A percentile compares a stretch with the other conserved stretches of the same genome.
These are phyloP conservation scores for Nymphalis c-album DNA, from an alignment of 2,888 invertebrate species.

Conservation along the genomic window DNA sequence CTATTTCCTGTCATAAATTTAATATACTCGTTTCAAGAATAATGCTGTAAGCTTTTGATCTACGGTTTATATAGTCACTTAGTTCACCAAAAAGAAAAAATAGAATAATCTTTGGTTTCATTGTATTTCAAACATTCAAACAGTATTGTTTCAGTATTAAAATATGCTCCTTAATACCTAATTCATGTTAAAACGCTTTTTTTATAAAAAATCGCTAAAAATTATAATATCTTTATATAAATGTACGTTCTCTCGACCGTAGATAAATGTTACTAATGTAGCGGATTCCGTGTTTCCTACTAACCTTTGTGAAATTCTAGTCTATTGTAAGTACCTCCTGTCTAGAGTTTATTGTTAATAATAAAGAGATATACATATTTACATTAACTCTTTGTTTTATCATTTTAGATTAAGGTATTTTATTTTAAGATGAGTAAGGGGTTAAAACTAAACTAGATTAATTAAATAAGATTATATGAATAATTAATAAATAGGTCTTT, in stretches of 20 bases:
- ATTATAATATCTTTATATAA: neutral
- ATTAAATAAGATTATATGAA: too few relatives aligned
- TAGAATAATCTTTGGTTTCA: neutral
- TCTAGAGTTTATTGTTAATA: constrained; percentile 77
- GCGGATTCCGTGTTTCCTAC: constrained; percentile 42
- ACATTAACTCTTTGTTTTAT: constrained; percentile 37
- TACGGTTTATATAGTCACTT: neutral
- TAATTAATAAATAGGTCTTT: too few relatives aligned
- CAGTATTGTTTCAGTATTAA: constrained; percentile 15
- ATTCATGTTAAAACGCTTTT: constrained; percentile 1
- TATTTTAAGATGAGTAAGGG: too few relatives aligned
- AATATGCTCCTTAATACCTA: neutral
- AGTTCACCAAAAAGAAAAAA: neutral
- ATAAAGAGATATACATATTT: constrained; percentile 79
- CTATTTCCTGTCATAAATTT: constrained; percentile 21
- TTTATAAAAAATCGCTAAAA: too few relatives aligned
- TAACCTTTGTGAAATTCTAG: constrained; percentile 51
- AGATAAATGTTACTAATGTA: constrained; percentile 18
- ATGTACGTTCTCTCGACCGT: neutral
- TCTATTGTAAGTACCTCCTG: constrained; percentile 69
- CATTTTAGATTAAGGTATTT: constrained; percentile 13
- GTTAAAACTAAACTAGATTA: too few relatives aligned
- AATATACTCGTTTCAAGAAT: neutral
- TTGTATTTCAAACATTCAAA: neutral
- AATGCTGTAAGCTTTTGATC: neutral